A percentile compares a stretch with the other conserved stretches of the same genome.
phyloP scores from a whole-genome alignment of 2,113 vertebrate genomes.

The Acanthisitta chloris region DNA sequence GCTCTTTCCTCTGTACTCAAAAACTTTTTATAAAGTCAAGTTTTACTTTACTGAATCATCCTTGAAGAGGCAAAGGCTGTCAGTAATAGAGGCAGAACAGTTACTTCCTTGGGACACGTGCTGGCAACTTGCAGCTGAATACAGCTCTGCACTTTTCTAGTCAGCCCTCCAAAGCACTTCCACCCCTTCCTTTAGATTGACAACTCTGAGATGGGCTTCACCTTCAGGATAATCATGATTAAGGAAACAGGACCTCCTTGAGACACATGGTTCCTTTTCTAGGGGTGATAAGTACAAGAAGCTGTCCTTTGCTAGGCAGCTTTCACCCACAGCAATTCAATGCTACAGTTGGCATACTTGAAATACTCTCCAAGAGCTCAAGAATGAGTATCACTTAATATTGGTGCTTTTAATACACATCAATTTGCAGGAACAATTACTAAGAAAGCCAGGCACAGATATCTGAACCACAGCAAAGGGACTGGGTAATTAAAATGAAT shows the following conservation, averaged over 20 bases:
- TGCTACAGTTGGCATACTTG: neutral
- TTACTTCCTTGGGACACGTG: neutral
- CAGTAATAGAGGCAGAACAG: neutral
- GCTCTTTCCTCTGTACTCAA: neutral
- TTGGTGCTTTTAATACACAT: neutral
- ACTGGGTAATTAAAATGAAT: neutral
- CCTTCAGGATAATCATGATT: neutral
- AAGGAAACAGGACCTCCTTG: neutral
- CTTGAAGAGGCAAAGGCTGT: neutral
- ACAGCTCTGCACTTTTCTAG: neutral
- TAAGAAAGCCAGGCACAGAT: neutral
- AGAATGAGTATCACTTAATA: neutral
- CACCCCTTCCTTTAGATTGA: neutral
- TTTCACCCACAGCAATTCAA: neutral
- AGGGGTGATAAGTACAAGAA: neutral
- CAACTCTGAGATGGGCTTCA: neutral
- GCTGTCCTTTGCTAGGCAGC: neutral
- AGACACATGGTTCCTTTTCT: neutral
- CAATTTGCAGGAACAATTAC: neutral
- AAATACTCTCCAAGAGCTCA: neutral
- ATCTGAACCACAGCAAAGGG: neutral
- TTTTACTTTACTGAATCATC: neutral
- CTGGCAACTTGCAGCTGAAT: neutral
- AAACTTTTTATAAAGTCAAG: neutral
- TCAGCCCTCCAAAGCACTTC: neutral